Evolutionary conservation across 2,888 invertebrate species (phyloP).

Genomic region (Teleiodes luculella): DNA sequence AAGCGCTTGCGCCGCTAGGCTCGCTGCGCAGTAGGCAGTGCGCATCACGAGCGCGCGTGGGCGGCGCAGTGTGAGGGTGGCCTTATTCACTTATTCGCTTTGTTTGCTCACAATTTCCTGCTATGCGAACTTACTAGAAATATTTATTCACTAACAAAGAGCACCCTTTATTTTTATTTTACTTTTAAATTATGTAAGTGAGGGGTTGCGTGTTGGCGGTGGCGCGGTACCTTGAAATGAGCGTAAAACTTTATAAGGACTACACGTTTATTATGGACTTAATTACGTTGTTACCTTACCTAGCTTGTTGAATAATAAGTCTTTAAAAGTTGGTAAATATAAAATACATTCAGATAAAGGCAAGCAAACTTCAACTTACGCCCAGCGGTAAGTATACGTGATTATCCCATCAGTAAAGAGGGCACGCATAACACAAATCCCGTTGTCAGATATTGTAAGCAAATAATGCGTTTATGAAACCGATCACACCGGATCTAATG

Average conservation of each 20-base stretch:
- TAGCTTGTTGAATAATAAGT: conserved; percentile 6
- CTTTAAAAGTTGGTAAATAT: conserved; percentile 1
- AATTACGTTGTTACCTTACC: conserved; percentile 14
- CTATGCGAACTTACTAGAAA: conserved; percentile 21
- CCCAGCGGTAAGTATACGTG: neutral
- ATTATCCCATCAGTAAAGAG: neutral
- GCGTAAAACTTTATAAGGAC: conserved; percentile 18
- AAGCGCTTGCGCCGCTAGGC: conserved; percentile 21
- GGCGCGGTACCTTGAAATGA: conserved; percentile 9
- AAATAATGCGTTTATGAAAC: conserved; percentile 37
- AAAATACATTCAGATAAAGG: neutral
- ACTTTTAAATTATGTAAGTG: conserved; percentile 10
- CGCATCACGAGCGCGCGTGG: conserved; percentile 58
- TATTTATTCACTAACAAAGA: conserved; percentile 15
- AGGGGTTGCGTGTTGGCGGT: conserved; percentile 13
- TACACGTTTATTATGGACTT: conserved; percentile 15
- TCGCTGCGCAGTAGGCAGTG: conserved; percentile 53
- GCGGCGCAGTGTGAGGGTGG: conserved; percentile 55
- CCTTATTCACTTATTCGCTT: conserved; percentile 61
- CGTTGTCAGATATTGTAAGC: conserved; percentile 13
- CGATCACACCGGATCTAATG: conserved; percentile 56
- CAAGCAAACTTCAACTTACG: too few species aligned
- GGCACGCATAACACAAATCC: neutral
- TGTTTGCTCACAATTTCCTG: conserved; percentile 66
- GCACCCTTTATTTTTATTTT: conserved; percentile 6